Evolutionary conservation across 1,140 invertebrate genomes (phyloP).

Genomic region (Ylistrum balloti): DNA sequence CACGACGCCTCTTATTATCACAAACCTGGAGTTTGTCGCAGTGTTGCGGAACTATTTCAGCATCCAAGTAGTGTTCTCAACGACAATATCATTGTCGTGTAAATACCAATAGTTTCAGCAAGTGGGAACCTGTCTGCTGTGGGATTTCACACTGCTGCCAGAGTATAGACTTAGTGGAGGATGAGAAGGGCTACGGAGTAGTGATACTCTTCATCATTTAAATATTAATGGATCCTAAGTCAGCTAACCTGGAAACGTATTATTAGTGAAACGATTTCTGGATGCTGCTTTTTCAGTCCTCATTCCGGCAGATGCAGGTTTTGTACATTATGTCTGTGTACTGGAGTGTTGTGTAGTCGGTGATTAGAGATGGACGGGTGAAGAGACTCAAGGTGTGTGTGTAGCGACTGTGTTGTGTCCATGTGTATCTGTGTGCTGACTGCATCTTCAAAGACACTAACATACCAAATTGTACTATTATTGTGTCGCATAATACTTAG

Average conservation of each 20-base stretch:
- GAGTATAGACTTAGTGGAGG: background rate
- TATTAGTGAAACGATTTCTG: conserved; percentile 31
- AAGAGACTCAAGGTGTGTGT: background rate
- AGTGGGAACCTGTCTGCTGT: background rate
- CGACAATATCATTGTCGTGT: background rate
- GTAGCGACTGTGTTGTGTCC: background rate
- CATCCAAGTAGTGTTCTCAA: conserved; percentile 5
- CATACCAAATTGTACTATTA: background rate
- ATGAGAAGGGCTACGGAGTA: background rate
- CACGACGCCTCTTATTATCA: background rate
- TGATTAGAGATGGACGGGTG: background rate
- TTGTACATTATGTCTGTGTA: background rate
- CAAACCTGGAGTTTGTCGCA: conserved; percentile 7
- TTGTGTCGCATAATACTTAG: too few species aligned
- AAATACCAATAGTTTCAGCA: conserved; percentile 39
- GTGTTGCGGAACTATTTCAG: conserved; percentile 31
- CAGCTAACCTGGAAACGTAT: conserved; percentile 1
- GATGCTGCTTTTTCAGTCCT: conserved; percentile 33
- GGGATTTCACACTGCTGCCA: background rate
- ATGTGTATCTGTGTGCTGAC: background rate
- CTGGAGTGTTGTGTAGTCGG: background rate
- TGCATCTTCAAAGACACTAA: background rate
- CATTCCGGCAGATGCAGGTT: background rate
- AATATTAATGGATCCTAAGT: conserved; percentile 35
- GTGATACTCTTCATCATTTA: background rate